Evolutionary conservation across 2,888 invertebrate genomes (phyloP), one percentile per base, ranked within the genome.

Genomic region (Lucinisca nassula): DNA sequence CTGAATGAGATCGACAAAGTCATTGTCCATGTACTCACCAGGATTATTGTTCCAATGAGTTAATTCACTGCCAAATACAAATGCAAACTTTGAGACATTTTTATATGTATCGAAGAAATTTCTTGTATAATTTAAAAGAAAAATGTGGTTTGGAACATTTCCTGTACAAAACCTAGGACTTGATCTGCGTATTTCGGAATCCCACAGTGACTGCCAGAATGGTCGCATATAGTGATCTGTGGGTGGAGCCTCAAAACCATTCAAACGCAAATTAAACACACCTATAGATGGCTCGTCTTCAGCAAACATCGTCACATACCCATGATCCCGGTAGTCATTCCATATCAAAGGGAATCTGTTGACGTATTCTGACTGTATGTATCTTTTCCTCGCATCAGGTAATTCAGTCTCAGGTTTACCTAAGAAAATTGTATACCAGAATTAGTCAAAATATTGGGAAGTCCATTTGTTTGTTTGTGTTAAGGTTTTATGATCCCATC

Each of bases 161-260:
- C 95, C 95, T 0, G 95, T 93, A 82, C 95, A 95, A 76, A 80
- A 94, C 35, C 86, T 55, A 10, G 89, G 87, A 80, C 94, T 94
- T 14, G 85, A 80, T 24, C 79, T 78, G 6, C 91, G 86, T 10
- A 94, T 51, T 12, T 85, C 84, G 0, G 92, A 93, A 14, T 93
- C 91, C 92, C 91, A 91, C 51, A 93, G 79, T 30, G 93, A 92
- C 78, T 93, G 93, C 95, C 95, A 96, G 82, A 96, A 95, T 12
- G 94, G 94, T 8, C 96, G 92, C 95, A 95, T 95, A 86, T 96
- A 96, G 80, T 96, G 96, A 79, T 96, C 95, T 0, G 95, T 94
- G 0, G 96, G 96, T 30, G 87, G 88, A 14, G 93, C 82, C 30
- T 94, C 90, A 79, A 96, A 96, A 17, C 96, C 96, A 72, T 93